A percentile compares a stretch with the other conserved stretches of the same genome.
Conservation (phyloP, 2,797 vertebrate genomes). For the Gadopsis marmoratus region DNA sequence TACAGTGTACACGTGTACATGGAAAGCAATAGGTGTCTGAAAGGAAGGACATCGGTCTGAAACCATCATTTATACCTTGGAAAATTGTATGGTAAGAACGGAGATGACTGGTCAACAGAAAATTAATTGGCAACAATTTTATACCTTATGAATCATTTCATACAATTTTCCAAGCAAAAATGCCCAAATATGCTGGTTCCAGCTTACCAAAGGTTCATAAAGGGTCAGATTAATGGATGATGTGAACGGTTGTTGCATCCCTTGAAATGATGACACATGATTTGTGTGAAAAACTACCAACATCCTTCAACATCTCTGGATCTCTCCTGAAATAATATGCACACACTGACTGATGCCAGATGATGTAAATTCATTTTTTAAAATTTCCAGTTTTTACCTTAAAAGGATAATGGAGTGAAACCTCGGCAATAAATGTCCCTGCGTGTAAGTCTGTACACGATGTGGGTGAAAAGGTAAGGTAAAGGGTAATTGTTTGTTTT, state of each 20-base stretch:
- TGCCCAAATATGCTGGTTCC: neutral
- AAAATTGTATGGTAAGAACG: neutral
- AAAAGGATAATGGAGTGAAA: conserved; percentile 1
- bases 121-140: neutral
- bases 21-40: neutral
- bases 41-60: neutral
- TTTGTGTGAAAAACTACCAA: neutral
- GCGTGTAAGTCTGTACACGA: conserved; percentile 10
- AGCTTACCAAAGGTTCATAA: neutral
- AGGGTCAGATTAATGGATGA: neutral
- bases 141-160: neutral
- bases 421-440: neutral
- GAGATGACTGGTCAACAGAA: neutral
- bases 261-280: neutral
- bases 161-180: neutral
- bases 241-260: neutral
- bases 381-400: neutral
- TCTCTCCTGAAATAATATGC: neutral
- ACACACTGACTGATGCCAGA: neutral
- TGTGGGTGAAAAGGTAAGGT: neutral
- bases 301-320: neutral
- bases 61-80: neutral
- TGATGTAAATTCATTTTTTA: neutral
- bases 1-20: neutral
- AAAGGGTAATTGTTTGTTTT: conserved; percentile 7